Conservation (phyloP, 1,140 invertebrate genomes). For the Aphaenogaster rudis region DNA sequence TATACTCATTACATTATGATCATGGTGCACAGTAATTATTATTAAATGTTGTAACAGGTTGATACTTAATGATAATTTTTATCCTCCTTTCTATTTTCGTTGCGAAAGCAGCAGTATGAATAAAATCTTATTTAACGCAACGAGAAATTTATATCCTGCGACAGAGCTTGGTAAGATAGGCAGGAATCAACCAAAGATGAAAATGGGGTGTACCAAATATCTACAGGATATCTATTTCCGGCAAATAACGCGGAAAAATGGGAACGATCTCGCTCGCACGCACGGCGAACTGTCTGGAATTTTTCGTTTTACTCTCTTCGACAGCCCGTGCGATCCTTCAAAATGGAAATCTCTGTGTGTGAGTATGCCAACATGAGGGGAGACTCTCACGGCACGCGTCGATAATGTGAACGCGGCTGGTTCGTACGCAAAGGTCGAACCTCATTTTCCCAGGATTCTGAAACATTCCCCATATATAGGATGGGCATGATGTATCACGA, state of each 20-base stretch:
- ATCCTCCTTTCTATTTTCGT: neutral
- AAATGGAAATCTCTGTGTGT: slow-evolving; percentile 34
- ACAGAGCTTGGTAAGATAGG: neutral
- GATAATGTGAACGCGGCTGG: slow-evolving; percentile 58
- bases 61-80: neutral
- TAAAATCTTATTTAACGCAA: slow-evolving; percentile 28
- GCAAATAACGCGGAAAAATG: slow-evolving; percentile 70
- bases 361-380: slow-evolving; percentile 10
- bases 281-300: slow-evolving; percentile 61
- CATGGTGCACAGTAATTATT: neutral
- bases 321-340: slow-evolving; percentile 35
- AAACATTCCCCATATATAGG: slow-evolving; percentile 26
- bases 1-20: neutral
- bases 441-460: slow-evolving; percentile 52
- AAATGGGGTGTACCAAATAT: neutral
- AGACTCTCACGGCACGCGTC: slow-evolving; percentile 37
- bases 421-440: slow-evolving; percentile 56
- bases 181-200: neutral
- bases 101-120: neutral
- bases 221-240: slow-evolving; percentile 56
- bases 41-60: slow-evolving; percentile 22
- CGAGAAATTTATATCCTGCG: slow-evolving; percentile 12
- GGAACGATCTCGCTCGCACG: slow-evolving; percentile 44
- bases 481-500: slow-evolving; percentile 2
- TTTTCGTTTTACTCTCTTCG: slow-evolving; percentile 70